Evolutionary conservation across 2,888 invertebrate species (phyloP), one percentile per base, ranked within the genome.

Genomic region (Eledona agricola): DNA sequence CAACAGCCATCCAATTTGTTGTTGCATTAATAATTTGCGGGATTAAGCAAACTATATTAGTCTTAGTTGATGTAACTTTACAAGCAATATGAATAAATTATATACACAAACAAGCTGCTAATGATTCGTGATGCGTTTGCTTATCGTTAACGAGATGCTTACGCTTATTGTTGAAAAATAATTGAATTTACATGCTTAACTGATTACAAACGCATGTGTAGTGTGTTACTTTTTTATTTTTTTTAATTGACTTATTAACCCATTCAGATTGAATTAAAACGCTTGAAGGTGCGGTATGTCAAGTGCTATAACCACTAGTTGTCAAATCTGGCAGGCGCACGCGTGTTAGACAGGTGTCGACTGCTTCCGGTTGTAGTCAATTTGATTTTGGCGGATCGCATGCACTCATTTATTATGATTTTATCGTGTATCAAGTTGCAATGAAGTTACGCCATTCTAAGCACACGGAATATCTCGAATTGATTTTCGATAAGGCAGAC

Each of bases 361-460:
- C 29, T 22, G 9, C 40, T 53, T 55, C 55, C 50, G 51, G 55
- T 28, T 50, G 51, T 54, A 51, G 51, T 51, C 43, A 55, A 38
- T 45, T 55, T 51, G 45, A 51, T 35, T 55, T 55, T 50, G 49
- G 55, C 38, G n/a, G n/a, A 51, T 64, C 58, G 64, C 62, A 63
- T 63, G 62, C 54, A 56, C 57, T 59, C 61, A 61, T 61, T 64
- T 60, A 56, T 63, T 63, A 63, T 63, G 63, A 64, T 63, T 59
- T 59, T 65, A 64, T 64, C 64, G 56, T 63, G 59, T 59, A 63
- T 65, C 62, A 62, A 63, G 54, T 62, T 63, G 59, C 62, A 63
- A 65, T 62, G 57, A 62, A 65, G 62, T 65, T 65, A 57, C 61
- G 63, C 55, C 55, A 40, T 58, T 54, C 47, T 43, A 51, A 56